Conservation (phyloP, 2,888 invertebrate genomes). For the Philopedon plagiatum region DNA sequence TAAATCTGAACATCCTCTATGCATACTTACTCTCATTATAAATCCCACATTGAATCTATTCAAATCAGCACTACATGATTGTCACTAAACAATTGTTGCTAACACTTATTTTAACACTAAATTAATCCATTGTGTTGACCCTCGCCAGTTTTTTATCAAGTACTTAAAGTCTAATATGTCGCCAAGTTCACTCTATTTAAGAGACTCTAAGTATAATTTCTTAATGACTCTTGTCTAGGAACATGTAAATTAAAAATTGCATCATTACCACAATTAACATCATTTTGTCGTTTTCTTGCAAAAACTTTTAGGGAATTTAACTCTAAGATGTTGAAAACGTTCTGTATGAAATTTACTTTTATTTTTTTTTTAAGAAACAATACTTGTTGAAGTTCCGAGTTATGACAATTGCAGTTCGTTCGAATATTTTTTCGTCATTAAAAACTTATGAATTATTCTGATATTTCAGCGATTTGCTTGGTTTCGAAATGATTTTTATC, state of each 20-base stretch:
- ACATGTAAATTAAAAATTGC: slow-evolving; percentile 11
- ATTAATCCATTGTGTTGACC: slow-evolving; percentile 44
- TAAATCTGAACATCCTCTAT: slow-evolving; percentile 32
- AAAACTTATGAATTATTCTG: no score
- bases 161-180: slow-evolving; percentile 24
- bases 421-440: no score
- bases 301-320: no score
- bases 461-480: no score
- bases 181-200: slow-evolving; percentile 24
- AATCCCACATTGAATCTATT: slow-evolving; percentile 39
- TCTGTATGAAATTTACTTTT: no score
- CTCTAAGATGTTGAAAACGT: no score
- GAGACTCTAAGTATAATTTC: not conserved
- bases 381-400: no score
- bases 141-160: slow-evolving; percentile 29
- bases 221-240: slow-evolving; percentile 4
- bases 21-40: slow-evolving; percentile 41
- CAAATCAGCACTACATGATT: slow-evolving; percentile 41
- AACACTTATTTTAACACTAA: slow-evolving; percentile 45
- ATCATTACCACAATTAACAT: not conserved
- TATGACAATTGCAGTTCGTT: no score
- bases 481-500: no score
- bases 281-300: not conserved
- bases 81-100: slow-evolving; percentile 46
- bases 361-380: no score